These are phyloP conservation scores for Harpagoxenus sublaevis DNA, from an alignment of 2,888 invertebrate species.

Conservation along the genomic window DNA sequence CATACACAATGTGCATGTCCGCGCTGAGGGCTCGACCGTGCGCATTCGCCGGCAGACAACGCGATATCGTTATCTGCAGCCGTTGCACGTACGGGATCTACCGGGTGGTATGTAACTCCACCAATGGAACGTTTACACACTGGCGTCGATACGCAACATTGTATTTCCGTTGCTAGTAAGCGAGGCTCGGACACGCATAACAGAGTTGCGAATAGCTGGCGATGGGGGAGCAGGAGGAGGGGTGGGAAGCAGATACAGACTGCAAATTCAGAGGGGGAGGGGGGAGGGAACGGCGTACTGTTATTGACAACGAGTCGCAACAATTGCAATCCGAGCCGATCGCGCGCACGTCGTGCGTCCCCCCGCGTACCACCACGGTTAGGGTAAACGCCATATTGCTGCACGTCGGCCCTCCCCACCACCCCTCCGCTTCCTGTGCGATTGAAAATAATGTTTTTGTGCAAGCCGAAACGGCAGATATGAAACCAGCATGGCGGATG, in stretches of 20 bases:
- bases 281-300: constrained; percentile 65
- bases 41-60: constrained; percentile 13
- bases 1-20: not conserved
- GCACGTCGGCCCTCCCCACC: constrained; percentile 18
- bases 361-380: constrained; percentile 46
- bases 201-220: constrained; percentile 5
- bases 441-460: constrained; percentile 82
- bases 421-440: not conserved
- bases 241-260: not conserved
- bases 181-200: constrained; percentile 11
- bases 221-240: not conserved
- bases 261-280: constrained; percentile 15
- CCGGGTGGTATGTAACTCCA: constrained; percentile 30
- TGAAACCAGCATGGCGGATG: constrained; percentile 86
- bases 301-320: constrained; percentile 84
- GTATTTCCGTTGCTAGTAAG: constrained; percentile 48
- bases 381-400: constrained; percentile 78
- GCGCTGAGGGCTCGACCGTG: not conserved
- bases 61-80: constrained; percentile 45
- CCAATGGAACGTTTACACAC: constrained; percentile 32
- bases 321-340: constrained; percentile 81
- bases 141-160: constrained; percentile 37
- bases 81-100: constrained; percentile 49
- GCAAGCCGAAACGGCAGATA: constrained; percentile 83
- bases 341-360: constrained; percentile 57